Conservation (phyloP, 1,140 invertebrate species). For the Potamilus streckersoni region DNA sequence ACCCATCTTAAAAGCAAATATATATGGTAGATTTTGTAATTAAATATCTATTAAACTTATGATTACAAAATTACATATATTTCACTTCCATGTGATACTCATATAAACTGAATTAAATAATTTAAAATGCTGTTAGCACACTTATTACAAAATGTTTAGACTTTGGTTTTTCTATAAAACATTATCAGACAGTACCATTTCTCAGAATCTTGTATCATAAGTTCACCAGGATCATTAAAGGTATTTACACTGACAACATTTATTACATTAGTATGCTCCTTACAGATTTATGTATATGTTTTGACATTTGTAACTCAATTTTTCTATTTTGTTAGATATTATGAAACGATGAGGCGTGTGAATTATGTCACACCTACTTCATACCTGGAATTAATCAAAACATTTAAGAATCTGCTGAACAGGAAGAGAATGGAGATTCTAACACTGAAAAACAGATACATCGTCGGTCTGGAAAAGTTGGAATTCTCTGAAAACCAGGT, state of each 20-base stretch:
- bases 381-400: constrained; percentile 68
- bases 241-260: neutral
- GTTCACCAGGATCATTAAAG: too few relatives aligned
- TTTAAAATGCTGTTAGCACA: too few relatives aligned
- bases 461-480: constrained; percentile 70
- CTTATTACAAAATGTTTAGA: too few relatives aligned
- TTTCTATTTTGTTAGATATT: constrained; percentile 53
- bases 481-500: constrained; percentile 73
- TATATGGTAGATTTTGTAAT: too few relatives aligned
- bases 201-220: too few relatives aligned
- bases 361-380: constrained; percentile 69
- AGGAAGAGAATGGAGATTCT: constrained; percentile 77
- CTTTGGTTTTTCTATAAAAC: too few relatives aligned
- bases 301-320: neutral
- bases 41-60: too few relatives aligned
- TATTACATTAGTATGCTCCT: neutral
- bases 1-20: too few relatives aligned
- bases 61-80: too few relatives aligned
- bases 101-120: too few relatives aligned
- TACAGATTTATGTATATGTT: neutral
- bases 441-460: constrained; percentile 75
- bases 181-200: too few relatives aligned
- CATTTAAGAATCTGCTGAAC: constrained; percentile 65
- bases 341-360: constrained; percentile 58
- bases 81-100: too few relatives aligned